phyloP scores from a whole-genome alignment of 2,888 invertebrate genomes.

The Nyleta sp. region DNA sequence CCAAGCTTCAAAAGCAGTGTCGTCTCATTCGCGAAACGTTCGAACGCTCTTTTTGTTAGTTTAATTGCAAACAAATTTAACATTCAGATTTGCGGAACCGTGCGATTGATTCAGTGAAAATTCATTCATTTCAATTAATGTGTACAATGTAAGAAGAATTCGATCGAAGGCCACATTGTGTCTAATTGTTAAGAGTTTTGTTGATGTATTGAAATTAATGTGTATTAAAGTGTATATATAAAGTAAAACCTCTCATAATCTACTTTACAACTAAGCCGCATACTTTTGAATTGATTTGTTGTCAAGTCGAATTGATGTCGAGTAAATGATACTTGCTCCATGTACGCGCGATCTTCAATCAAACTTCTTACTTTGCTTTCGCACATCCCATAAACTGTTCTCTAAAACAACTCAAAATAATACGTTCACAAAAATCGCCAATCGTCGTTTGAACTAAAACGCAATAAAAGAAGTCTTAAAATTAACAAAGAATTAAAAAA shows the following conservation, averaged over 20 bases:
- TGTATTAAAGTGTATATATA: too few relatives aligned
- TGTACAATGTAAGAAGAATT: constrained; percentile 45
- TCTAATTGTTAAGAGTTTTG: too few relatives aligned
- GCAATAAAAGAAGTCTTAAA: constrained; percentile 38
- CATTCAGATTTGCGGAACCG: constrained; percentile 34
- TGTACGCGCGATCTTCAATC: too few relatives aligned
- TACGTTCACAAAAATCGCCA: constrained; percentile 20
- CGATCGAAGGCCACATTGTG: too few relatives aligned
- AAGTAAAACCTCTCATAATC: constrained; percentile 23
- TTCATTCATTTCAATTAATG: constrained; percentile 25
- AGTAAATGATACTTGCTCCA: too few relatives aligned
- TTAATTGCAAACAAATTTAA: constrained; percentile 22
- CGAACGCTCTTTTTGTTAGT: neutral
- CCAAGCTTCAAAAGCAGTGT: neutral
- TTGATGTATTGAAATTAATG: too few relatives aligned
- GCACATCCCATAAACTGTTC: constrained; percentile 40
- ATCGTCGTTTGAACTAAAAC: constrained; percentile 45
- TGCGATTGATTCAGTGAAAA: constrained; percentile 30
- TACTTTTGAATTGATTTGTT: neutral
- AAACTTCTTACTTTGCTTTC: constrained; percentile 43
- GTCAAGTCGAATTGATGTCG: neutral
- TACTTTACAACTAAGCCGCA: neutral
- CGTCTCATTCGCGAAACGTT: constrained; percentile 24
- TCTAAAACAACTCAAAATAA: constrained; percentile 42
- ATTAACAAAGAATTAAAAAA: constrained; percentile 47